Conservation (phyloP, 2,797 vertebrate genomes). For the Podarcis siculus region DNA sequence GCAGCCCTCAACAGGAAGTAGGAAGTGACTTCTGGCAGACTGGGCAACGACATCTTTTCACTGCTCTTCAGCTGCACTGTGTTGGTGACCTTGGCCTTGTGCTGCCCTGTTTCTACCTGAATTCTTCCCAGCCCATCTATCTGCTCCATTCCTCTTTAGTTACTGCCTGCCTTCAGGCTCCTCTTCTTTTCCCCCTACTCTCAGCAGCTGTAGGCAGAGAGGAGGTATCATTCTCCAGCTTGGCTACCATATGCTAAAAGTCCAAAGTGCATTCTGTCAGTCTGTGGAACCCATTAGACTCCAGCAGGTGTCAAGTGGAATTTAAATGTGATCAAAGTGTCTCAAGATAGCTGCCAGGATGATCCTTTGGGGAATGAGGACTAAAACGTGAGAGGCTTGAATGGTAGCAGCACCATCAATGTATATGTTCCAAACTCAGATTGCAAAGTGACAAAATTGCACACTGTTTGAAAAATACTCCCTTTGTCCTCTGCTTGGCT, state of each 20-base stretch:
- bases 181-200: not conserved
- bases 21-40: not conserved
- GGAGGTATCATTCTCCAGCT: no score
- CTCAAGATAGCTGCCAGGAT: not conserved
- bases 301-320: no score
- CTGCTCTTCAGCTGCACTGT: no score
- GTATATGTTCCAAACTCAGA: no score
- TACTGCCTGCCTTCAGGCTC: not conserved
- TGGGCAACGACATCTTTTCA: not conserved
- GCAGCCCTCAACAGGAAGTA: not conserved
- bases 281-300: not conserved
- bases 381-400: not conserved
- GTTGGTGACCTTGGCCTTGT: not conserved
- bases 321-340: not conserved
- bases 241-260: not conserved
- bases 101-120: no score
- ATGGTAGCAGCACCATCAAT: not conserved
- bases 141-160: not conserved
- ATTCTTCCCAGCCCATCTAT: not conserved
- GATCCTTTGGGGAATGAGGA: not conserved
- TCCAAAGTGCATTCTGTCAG: no score
- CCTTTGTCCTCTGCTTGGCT: not conserved
- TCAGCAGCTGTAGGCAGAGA: no score
- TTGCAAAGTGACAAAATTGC: not conserved
- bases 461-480: not conserved